Base-by-base conservation (phyloP, 2,113 vertebrate genomes). In the Acanthisitta chloris region DNA sequence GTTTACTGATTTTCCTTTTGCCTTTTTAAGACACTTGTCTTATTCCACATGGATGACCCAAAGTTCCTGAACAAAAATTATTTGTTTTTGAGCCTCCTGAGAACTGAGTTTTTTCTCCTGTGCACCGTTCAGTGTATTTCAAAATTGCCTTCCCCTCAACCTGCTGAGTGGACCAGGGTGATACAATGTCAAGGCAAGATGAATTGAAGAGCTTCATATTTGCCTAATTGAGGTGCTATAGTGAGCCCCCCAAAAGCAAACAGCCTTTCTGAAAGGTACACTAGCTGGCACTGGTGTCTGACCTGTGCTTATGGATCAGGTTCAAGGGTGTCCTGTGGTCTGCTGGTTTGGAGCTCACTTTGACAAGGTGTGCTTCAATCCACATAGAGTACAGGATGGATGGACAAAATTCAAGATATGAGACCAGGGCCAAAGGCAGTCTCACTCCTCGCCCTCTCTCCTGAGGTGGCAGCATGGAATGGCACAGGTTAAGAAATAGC, bases 291-390 rank as follows among this genome's bases (percentile, higher is more conserved):
- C 21, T 36, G 73, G 51, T 34, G 21, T 14, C 42, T 2, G 6
- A 23, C 28, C 28, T 14, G 10, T 0, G 1, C 23, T 38, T 46
- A 10, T 17, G 33, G 46, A 57, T 17, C 33, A 19, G 25, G n/a
- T 46, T 52, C 58, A 62, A 8, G 3, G 1, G 3, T 14, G 31
- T n/a, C 23, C 33, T 9, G 40, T 12, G 46, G 15, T 76, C 55
- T 77, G 34, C 26, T 49, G 48, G 25, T 10, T n/a, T 4, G 31
- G 58, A 67, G 16, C 46, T 62, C 2, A 3, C 42, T 66, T 55
- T 1, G 2, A 31, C 28, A 49, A 38, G 17, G 10, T 0, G 0
- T 20, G 14, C 9, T 67, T 66, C 20, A 5, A 43, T 52, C 1
- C 1, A 10, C 1, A 0, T 9, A 18, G 54, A 40, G 36, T 12